Conservation (phyloP, 2,113 vertebrate species). For the Pimephales promelas region DNA sequence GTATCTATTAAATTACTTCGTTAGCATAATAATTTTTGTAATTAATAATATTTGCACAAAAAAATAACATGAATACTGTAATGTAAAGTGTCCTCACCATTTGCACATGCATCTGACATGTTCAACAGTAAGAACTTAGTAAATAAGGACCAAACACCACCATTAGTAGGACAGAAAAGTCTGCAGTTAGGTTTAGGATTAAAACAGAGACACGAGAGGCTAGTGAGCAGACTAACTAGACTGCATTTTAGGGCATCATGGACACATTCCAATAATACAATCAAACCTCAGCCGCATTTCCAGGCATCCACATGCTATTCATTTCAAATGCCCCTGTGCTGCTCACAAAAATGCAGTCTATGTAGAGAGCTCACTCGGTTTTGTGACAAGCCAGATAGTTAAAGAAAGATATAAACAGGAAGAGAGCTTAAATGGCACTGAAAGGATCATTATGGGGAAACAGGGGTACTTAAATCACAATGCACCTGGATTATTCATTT, state of each 20-base stretch:
- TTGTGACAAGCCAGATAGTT: neutral
- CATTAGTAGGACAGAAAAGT: slow-evolving; percentile 4
- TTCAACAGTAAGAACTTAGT: neutral
- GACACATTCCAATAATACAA: neutral
- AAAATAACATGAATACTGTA: neutral
- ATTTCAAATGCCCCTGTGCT: neutral
- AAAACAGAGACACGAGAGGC: neutral
- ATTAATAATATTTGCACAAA: neutral
- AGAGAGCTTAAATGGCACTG: neutral
- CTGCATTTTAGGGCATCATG: neutral
- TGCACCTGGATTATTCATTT: neutral
- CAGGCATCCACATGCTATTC: neutral
- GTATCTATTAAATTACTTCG: neutral
- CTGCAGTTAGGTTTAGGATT: neutral
- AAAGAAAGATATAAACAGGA: neutral
- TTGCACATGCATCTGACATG: slow-evolving; percentile 12
- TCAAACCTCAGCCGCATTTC: neutral
- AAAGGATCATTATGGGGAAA: neutral
- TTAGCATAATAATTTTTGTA: neutral
- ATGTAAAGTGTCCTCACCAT: neutral
- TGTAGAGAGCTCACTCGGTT: neutral
- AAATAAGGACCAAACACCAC: slow-evolving; percentile 20
- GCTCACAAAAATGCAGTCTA: slow-evolving; percentile 3
- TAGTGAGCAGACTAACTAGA: neutral
- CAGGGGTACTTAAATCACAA: neutral